Evolutionary conservation across 2,888 invertebrate genomes (phyloP).

Genomic region (Carabus problematicus): DNA sequence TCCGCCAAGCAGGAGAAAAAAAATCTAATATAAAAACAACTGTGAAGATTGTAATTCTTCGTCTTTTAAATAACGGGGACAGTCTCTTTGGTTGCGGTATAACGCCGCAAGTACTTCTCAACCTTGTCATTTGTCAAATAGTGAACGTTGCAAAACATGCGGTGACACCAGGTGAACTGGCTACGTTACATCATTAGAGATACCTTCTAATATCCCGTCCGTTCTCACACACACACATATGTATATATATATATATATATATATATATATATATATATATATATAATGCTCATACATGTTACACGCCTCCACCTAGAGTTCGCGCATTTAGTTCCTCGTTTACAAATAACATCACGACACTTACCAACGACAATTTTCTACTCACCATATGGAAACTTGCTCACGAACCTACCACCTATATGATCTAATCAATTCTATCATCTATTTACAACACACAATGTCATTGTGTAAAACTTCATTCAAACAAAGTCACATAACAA

Average conservation of each 20-base stretch:
- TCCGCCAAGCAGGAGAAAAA: constrained; percentile 27
- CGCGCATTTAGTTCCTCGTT: too few relatives aligned
- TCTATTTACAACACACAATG: too few relatives aligned
- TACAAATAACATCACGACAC: too few relatives aligned
- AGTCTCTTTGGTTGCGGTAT: constrained; percentile 12
- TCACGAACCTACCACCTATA: too few relatives aligned
- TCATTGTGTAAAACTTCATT: too few relatives aligned
- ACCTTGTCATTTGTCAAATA: constrained; percentile 26
- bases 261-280: too few relatives aligned
- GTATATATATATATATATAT: constrained; percentile 52
- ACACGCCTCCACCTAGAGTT: too few relatives aligned
- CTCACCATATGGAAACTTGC: too few relatives aligned
- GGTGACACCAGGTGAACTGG: constrained; percentile 22
- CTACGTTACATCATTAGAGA: constrained; percentile 22
- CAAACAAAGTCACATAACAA: too few relatives aligned
- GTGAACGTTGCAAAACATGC: constrained; percentile 25
- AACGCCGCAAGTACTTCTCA: constrained; percentile 23
- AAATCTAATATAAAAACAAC: constrained; percentile 33
- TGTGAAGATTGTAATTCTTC: constrained; percentile 30
- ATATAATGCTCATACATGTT: too few relatives aligned
- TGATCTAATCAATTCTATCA: too few relatives aligned
- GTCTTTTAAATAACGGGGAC: constrained; percentile 17
- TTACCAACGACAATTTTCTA: too few relatives aligned
- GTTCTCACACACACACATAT: constrained; percentile 48
- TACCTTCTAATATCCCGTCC: constrained; percentile 32